phyloP scores from a whole-genome alignment of 2,797 vertebrate genomes.

The Phataginus tetradactyla region DNA sequence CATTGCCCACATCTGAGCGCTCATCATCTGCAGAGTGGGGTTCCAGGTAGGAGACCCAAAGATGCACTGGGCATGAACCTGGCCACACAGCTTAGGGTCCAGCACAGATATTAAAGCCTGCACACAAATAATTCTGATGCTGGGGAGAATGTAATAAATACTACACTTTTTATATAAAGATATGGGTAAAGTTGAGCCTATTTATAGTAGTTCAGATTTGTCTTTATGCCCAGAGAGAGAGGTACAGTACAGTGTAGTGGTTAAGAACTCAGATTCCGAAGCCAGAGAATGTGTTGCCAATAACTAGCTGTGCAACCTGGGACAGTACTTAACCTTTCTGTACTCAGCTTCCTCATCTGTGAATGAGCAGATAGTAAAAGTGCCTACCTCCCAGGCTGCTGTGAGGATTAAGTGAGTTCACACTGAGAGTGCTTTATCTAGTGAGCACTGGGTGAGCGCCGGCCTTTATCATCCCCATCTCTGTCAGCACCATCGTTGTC shows the following conservation, averaged over 20 bases:
- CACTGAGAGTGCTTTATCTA: too few relatives aligned
- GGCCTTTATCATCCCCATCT: accelerated
- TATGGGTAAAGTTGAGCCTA: background rate
- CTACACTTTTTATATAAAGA: too few relatives aligned
- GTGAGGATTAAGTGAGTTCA: background rate
- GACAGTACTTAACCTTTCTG: background rate
- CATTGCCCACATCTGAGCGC: background rate
- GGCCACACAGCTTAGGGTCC: background rate
- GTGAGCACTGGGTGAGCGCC: too few relatives aligned
- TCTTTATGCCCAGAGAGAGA: background rate
- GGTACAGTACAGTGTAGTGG: accelerated
- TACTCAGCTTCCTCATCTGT: background rate
- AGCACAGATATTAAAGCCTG: background rate
- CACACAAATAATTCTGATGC: background rate
- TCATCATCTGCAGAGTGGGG: accelerated
- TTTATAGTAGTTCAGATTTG: background rate
- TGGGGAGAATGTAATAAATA: background rate
- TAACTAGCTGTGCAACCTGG: background rate
- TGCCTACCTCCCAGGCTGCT: background rate
- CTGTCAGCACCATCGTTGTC: background rate
- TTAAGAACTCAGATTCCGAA: background rate
- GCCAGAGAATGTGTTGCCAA: background rate
- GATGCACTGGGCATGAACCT: background rate
- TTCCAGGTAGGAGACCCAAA: background rate
- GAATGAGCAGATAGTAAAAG: background rate